Percentiles rank a stretch among this genome's conserved stretches.
These are phyloP conservation scores for Lottia scabra DNA, from an alignment of 2,888 invertebrate genomes.

Conservation along the genomic window DNA sequence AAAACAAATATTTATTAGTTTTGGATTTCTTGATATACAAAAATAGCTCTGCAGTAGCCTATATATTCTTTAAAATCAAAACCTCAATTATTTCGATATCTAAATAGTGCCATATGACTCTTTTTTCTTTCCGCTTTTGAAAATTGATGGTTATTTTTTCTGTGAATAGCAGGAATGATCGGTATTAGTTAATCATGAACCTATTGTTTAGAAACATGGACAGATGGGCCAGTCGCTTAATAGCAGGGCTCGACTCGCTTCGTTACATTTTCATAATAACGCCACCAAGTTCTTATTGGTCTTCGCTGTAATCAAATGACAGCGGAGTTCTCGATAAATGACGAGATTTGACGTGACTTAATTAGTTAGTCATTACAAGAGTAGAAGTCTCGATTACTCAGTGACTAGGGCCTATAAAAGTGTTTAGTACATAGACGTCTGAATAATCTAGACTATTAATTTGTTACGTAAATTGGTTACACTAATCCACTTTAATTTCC, in stretches of 20 bases:
- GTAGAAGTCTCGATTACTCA: no score
- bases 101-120: not conserved
- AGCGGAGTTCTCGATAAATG: not conserved
- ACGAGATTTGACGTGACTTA: conserved; percentile 6
- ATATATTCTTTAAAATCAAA: not conserved
- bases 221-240: not conserved
- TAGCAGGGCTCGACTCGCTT: not conserved
- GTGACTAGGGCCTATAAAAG: no score
- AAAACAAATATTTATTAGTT: no score
- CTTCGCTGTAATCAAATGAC: not conserved
- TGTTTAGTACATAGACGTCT: no score
- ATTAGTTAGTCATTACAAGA: not conserved
- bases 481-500: not conserved
- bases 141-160: no score
- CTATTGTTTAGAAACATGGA: not conserved
- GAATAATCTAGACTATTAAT: no score
- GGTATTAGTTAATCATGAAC: conserved; percentile 2
- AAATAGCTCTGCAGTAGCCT: no score
- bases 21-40: no score
- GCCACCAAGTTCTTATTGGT: not conserved
- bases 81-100: not conserved
- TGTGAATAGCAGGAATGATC: not conserved
- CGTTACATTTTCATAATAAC: conserved; percentile 3
- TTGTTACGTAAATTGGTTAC: not conserved
- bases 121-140: no score